These are phyloP conservation scores for Bembecia ichneumoniformis DNA, from an alignment of 2,888 invertebrate species.

Conservation along the genomic window DNA sequence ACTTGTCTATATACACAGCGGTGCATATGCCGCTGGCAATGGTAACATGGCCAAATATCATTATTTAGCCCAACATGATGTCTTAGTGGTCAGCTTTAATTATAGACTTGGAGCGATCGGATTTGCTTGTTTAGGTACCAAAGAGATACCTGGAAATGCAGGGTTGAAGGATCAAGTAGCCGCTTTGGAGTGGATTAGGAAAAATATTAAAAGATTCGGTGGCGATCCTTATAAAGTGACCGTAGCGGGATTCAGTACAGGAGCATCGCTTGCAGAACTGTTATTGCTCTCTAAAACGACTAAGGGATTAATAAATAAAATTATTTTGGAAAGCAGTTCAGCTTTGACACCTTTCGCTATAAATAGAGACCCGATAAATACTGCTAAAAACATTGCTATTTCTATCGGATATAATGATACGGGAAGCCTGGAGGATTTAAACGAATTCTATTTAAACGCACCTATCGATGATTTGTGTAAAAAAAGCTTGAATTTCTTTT, in stretches of 20 bases:
- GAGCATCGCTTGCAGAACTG: slow-evolving; percentile 72
- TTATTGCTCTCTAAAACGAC: slow-evolving; percentile 41
- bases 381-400: slow-evolving; percentile 50
- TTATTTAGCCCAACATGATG: slow-evolving; percentile 77
- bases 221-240: slow-evolving; percentile 86
- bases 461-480: slow-evolving; percentile 25
- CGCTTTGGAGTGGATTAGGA: slow-evolving; percentile 81
- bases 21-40: slow-evolving; percentile 51
- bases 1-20: slow-evolving; percentile 54
- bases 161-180: slow-evolving; percentile 88
- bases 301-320: slow-evolving; percentile 44
- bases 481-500: slow-evolving; percentile 46
- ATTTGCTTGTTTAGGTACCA: slow-evolving; percentile 74
- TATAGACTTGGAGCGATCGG: slow-evolving; percentile 81
- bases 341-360: slow-evolving; percentile 51
- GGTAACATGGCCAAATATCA: slow-evolving; percentile 59
- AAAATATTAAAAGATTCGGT: slow-evolving; percentile 83
- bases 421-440: slow-evolving; percentile 42
- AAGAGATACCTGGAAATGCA: slow-evolving; percentile 83
- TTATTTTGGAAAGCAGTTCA: slow-evolving; percentile 58
- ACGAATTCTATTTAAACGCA: slow-evolving; percentile 49
- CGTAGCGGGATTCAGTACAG: slow-evolving; percentile 86
- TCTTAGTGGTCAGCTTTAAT: slow-evolving; percentile 77
- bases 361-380: slow-evolving; percentile 46
- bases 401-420: slow-evolving; percentile 49